Conservation (phyloP, 2,888 invertebrate species). For the Ophion ventricosus region DNA sequence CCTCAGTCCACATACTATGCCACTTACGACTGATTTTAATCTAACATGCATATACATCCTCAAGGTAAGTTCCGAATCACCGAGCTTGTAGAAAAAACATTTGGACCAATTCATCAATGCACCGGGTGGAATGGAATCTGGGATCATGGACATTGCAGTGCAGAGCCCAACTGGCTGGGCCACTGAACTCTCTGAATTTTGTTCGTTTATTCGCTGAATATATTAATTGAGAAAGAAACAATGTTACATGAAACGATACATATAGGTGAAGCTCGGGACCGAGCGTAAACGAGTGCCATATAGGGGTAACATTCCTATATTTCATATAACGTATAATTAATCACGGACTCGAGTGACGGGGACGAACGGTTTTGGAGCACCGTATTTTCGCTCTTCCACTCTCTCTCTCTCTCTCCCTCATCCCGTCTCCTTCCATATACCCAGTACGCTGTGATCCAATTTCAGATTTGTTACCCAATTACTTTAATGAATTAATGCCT, state of each 20-base stretch:
- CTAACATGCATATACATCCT: too few species aligned
- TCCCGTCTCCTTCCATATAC: conserved; percentile 24
- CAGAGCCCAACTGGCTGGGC: too few species aligned
- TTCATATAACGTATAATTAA: conserved; percentile 53
- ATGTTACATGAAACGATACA: neutral
- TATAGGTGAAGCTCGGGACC: neutral
- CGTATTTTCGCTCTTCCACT: conserved; percentile 31
- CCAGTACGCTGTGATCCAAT: conserved; percentile 45
- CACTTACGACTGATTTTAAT: too few species aligned
- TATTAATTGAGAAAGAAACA: conserved; percentile 2
- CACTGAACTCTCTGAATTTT: too few species aligned
- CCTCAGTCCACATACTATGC: too few species aligned
- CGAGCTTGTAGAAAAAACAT: too few species aligned
- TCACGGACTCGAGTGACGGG: conserved; percentile 50
- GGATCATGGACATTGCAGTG: too few species aligned
- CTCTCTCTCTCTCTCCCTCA: conserved; percentile 20
- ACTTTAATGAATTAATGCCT: conserved; percentile 60
- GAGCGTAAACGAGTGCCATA: neutral
- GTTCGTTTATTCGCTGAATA: neutral
- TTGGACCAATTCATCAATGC: too few species aligned
- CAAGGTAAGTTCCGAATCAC: too few species aligned
- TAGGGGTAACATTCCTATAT: conserved; percentile 35
- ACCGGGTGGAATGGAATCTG: too few species aligned
- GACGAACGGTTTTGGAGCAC: conserved; percentile 34
- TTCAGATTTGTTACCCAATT: conserved; percentile 60